Evolutionary conservation across 2,113 vertebrate species (phyloP), one percentile per base, ranked within the genome.

Genomic region (Himantopus leucocephalus): DNA sequence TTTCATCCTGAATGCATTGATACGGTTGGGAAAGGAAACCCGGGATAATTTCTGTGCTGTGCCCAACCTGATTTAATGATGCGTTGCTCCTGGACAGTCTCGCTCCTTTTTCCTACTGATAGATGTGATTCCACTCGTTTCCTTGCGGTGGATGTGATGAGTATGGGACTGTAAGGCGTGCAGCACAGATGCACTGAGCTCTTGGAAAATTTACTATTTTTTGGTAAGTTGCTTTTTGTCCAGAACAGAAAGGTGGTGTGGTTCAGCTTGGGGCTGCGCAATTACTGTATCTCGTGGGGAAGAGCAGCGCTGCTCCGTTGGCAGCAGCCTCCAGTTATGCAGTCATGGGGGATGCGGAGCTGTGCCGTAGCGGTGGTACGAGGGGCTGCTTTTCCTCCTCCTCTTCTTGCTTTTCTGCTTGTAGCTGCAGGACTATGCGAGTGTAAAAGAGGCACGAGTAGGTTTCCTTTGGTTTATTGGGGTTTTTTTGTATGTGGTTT

Each of bases 271-370:
- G n/a, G 60, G 14, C 64, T 74, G 26, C 41, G 32, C 59, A 47
- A 3, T 56, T 64, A 2, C 70, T 17, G 7, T 55, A 6, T 70
- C 64, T 55, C 2, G 0, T 11, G 16, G 16, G 29, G 24, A 7
- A 0, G 8, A 12, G 67, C 5, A 0, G 8, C 1, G 4, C 34
- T 47, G 32, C 39, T 47, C 45, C 0, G 0, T 39, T n/a, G 45
- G 72, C 60, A 66, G 56, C 66, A 82, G 59, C 76, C 56, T 18
- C 29, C 9, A 18, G 60, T 29, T 56, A 8, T 32, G 3, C 23
- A 5, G 26, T 8, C 53, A 7, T 0, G 1, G 4, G 37, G 50
- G 22, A 60, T 3, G 5, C 32, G 56, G 45, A 45, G 66, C 66
- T 70, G 70, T 13, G 4, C n/a, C 4, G n/a, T 6, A 8, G 1